Percentiles rank a stretch among this genome's conserved stretches.
These are phyloP conservation scores for Xyliphius kryptos DNA, from an alignment of 2,113 vertebrate genomes.

Conservation along the genomic window DNA sequence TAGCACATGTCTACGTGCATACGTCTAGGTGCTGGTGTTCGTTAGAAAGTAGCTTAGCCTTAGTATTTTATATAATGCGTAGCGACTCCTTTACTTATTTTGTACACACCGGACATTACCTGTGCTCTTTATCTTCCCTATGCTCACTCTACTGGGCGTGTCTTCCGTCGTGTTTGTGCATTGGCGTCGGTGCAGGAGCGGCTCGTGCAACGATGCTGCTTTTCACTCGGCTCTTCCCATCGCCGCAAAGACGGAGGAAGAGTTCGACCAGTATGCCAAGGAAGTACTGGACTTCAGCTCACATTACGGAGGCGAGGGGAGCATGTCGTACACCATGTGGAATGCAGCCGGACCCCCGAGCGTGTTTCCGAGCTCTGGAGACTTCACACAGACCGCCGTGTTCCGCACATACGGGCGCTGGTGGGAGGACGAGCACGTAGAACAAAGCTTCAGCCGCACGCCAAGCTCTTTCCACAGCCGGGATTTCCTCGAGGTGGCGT, in stretches of 20 bases:
- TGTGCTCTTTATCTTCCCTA: slow-evolving; percentile 85
- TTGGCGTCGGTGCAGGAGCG: slow-evolving; percentile 88
- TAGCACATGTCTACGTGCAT: too few relatives aligned
- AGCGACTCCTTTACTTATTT: too few relatives aligned
- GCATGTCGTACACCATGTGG: slow-evolving; percentile 99
- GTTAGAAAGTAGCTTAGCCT: too few relatives aligned
- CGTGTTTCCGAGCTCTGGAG: slow-evolving; percentile 93
- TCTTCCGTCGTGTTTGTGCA: slow-evolving; percentile 98
- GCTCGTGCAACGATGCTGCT: slow-evolving; percentile 52
- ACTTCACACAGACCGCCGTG: slow-evolving; percentile 95
- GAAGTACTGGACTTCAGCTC: slow-evolving; percentile 97
- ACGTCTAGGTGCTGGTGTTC: too few relatives aligned
- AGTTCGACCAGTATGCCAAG: slow-evolving; percentile 92
- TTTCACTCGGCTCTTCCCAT: slow-evolving; percentile 72
- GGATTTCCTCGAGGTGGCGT: slow-evolving; percentile 92
- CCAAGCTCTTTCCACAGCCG: slow-evolving; percentile 82
- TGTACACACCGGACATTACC: too few relatives aligned
- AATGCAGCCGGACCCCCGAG: slow-evolving; percentile 91
- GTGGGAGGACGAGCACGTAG: slow-evolving; percentile 72
- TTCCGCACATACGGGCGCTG: slow-evolving; percentile 90
- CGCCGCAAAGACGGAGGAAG: slow-evolving; percentile 80
- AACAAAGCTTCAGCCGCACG: slow-evolving; percentile 68
- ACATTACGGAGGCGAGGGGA: slow-evolving; percentile 96
- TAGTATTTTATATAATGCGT: too few relatives aligned
- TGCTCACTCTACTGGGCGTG: slow-evolving; percentile 98